Evolutionary conservation across 2,113 vertebrate genomes (phyloP).

Genomic region (Cygnus buccinator): DNA sequence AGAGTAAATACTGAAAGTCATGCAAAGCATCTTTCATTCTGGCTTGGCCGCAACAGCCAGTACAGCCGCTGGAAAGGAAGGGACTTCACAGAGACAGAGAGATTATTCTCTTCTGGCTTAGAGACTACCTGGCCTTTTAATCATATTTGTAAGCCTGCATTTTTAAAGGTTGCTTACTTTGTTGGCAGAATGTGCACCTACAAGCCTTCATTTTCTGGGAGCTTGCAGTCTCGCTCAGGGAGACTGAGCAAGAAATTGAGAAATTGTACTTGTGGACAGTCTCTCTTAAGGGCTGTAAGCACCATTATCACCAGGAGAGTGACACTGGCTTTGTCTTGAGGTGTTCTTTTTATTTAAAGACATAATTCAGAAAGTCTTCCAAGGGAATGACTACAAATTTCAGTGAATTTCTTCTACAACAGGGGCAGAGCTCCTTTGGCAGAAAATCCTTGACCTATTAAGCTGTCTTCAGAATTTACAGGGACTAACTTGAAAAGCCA

Average conservation of each 20-base stretch:
- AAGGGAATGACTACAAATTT: neutral
- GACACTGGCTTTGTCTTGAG: neutral
- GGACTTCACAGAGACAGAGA: slow-evolving; percentile 36
- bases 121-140: slow-evolving; percentile 31
- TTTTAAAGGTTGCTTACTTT: slow-evolving; percentile 23
- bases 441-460: neutral
- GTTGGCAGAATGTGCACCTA: neutral
- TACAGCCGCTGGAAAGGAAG: neutral
- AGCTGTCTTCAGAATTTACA: neutral
- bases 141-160: neutral
- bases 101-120: slow-evolving; percentile 32
- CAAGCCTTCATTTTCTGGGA: neutral
- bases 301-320: neutral
- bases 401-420: neutral
- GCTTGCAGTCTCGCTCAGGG: neutral
- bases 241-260: neutral
- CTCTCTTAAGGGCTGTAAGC: neutral
- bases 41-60: slow-evolving; percentile 12
- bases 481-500: neutral
- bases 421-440: neutral
- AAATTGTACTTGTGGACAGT: neutral
- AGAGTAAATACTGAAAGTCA: slow-evolving; percentile 70
- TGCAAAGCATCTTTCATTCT: slow-evolving; percentile 62
- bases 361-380: neutral
- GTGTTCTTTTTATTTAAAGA: neutral